Evolutionary conservation across 2,113 vertebrate genomes (phyloP), one percentile per base, ranked within the genome.

Genomic region (Cyphomyrus plagiostoma): DNA sequence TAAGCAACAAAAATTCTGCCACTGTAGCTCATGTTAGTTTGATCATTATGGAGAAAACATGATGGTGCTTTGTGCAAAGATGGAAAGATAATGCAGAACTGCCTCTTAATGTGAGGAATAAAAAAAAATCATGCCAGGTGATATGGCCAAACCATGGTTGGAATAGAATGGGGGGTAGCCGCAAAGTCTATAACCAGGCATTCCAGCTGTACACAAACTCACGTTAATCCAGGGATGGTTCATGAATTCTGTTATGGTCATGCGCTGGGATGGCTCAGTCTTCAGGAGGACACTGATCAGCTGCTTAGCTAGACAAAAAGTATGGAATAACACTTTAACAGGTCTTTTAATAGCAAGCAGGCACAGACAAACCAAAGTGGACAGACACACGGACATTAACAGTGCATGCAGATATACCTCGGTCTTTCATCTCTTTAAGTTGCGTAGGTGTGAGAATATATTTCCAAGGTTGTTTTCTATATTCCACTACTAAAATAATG

Each of bases 161-260:
- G 42, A 45, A 4, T 45, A 45, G 42, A 45, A 45, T 45, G 42
- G 42, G 42, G 42, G 42, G 42, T 45, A 45, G 42, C 42, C 42
- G 42, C 42, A 45, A 45, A 45, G 42, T 45, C 42, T 45, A 45
- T 45, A 45, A 45, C 42, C 2, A 82, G 15, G 5, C 15, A 6
- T 82, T 45, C 17, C 15, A 7, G 35, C 77, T 82, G 77, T 23
- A 21, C 10, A 5, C 26, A 7, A 26, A 2, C 96, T 95, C 92
- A 99, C 98, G 95, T 98, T 99, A 94, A 99, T 99, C 98, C 98
- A 99, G 30, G 97, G 97, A 90, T 99, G 97, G 94, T 99, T 98
- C 98, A 99, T 99, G 89, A 99, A 99, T 93, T 99, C 98, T 0
- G 97, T 98, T 93, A 99, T 99, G 7, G 98, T 98, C 97, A 99